Conservation (phyloP, 2,888 invertebrate genomes). For the Luperina testacea region DNA sequence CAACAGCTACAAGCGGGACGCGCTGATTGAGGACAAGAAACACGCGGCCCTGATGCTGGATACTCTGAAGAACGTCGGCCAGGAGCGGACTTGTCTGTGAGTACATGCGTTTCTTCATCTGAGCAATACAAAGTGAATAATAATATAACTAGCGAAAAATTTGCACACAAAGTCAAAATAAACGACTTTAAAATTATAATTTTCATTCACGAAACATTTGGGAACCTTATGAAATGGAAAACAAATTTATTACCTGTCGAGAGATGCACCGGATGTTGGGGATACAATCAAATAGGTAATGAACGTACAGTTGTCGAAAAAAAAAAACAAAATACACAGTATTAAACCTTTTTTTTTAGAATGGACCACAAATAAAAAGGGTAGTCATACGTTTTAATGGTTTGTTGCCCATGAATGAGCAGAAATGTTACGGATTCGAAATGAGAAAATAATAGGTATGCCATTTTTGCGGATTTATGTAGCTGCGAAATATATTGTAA, state of each 20-base stretch:
- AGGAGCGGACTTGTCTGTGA: constrained; percentile 82
- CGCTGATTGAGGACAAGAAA: constrained; percentile 86
- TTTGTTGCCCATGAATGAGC: constrained; percentile 14
- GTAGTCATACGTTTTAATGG: constrained; percentile 4
- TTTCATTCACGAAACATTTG: not conserved
- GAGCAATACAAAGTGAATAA: not conserved
- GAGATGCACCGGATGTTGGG: not conserved
- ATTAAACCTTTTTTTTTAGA: constrained; percentile 9
- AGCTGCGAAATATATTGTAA: not conserved
- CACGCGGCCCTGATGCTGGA: constrained; percentile 88
- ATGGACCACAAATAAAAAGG: not conserved
- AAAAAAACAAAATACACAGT: constrained; percentile 6
- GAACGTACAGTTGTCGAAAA: not conserved
- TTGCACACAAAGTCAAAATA: not conserved
- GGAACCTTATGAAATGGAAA: not conserved
- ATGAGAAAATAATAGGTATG: constrained; percentile 1
- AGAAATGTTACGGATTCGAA: constrained; percentile 15
- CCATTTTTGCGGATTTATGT: not conserved
- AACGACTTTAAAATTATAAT: not conserved
- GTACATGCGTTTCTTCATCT: constrained; percentile 57
- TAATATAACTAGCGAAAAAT: not conserved
- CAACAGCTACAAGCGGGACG: constrained; percentile 85
- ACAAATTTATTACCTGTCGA: constrained; percentile 4
- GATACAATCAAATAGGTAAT: constrained; percentile 8
- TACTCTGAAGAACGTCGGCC: constrained; percentile 87